Conservation (phyloP, 2,797 vertebrate species). For the Neopelma chrysocephalum region DNA sequence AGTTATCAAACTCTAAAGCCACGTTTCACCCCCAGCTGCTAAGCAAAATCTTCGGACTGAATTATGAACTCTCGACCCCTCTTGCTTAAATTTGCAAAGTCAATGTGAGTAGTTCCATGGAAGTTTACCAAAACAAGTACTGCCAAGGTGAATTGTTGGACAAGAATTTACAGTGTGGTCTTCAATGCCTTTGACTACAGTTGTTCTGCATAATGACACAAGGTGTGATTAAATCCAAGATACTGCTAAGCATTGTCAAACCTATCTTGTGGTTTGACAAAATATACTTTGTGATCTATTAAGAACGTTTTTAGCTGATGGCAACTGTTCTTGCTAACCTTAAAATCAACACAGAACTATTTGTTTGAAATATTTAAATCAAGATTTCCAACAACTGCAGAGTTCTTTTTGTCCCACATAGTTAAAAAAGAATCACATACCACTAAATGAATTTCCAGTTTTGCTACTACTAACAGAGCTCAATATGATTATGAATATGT, state of each 20-base stretch:
- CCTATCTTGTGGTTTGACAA: background rate
- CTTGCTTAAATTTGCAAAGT: background rate
- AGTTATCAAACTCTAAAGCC: background rate
- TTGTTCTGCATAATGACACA: background rate
- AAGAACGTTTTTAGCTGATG: background rate
- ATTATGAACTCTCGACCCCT: background rate
- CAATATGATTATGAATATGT: background rate
- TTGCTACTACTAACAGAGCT: background rate
- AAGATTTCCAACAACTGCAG: background rate
- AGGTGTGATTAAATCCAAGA: background rate
- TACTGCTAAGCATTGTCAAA: background rate
- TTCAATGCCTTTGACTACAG: background rate
- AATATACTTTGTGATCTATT: background rate
- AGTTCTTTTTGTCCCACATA: background rate
- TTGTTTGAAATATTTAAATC: background rate
- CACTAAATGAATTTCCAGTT: background rate
- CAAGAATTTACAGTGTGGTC: background rate
- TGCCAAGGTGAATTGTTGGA: background rate
- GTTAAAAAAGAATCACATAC: background rate
- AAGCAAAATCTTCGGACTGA: background rate
- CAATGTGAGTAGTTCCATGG: background rate
- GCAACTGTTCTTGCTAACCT: background rate
- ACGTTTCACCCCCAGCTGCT: fast-evolving
- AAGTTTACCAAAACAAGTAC: background rate
- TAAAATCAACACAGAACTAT: background rate